Percentiles rank a stretch among this genome's conserved stretches.
phyloP scores from a whole-genome alignment of 2,113 vertebrate species.

The Microtus richardsoni region DNA sequence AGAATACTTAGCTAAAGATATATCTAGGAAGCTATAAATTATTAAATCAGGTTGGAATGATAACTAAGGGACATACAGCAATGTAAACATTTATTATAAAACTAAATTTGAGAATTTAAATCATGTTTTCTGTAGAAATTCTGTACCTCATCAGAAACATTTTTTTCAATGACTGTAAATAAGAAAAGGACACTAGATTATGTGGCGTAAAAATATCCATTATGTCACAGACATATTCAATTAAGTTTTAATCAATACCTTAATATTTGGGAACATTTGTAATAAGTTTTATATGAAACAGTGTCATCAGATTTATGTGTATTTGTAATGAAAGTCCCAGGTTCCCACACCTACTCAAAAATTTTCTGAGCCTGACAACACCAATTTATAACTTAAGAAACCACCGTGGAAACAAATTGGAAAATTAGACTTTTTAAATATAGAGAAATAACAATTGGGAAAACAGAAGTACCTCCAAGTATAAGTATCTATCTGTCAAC shows the following conservation, averaged over 20 bases:
- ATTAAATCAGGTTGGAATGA: background rate
- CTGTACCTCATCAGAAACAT: background rate
- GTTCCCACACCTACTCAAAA: background rate
- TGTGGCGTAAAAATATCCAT: conserved; percentile 32
- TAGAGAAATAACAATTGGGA: conserved; percentile 11
- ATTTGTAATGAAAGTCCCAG: background rate
- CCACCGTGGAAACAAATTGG: background rate
- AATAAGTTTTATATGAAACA: conserved; percentile 47
- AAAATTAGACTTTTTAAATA: background rate
- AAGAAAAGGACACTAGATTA: background rate
- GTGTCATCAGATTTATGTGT: background rate
- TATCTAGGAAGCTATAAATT: background rate
- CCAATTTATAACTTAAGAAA: conserved; percentile 11
- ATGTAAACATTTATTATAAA: conserved; percentile 52
- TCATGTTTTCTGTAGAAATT: background rate
- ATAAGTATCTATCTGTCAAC: background rate
- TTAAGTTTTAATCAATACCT: background rate
- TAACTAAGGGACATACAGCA: background rate
- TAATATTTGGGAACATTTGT: background rate
- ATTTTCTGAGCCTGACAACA: background rate
- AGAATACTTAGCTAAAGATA: background rate
- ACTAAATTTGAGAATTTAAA: conserved; percentile 2
- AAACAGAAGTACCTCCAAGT: background rate
- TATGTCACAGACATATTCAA: conserved; percentile 1
- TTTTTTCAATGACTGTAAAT: conserved; percentile 30